Evolutionary conservation across 2,113 vertebrate genomes (phyloP), one percentile per base, ranked within the genome.

Genomic region (Pollachius pollachius): DNA sequence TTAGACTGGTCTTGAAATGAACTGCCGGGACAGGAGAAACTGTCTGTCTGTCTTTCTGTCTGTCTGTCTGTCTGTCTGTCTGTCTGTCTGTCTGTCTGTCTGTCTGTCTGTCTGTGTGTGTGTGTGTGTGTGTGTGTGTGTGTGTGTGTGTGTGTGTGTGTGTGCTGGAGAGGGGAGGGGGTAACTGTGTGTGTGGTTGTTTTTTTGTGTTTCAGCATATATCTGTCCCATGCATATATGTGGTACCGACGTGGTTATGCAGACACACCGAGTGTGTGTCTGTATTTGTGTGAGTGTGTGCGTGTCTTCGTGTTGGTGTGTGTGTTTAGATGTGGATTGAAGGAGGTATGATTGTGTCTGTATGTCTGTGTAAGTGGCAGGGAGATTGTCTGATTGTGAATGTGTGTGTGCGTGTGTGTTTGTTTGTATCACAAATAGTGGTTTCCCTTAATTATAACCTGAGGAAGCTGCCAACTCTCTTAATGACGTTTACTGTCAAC

Each of bases 401-500:
- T 4, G 57, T 58, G 56, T 18, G 15, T 16, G n/a, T 2, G 57
- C 3, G 57, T 58, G 57, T 58, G 57, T 16, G 57, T 58, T 4
- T 81, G 67, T 15, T 6, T 65, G 58, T 68, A 65, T 58, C 64
- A 18, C 67, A 65, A 62, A 74, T 79, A 76, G 70, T 72, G 70
- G 70, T 72, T 72, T 70, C 66, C 69, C 34, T 48, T 82, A 71
- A 78, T 79, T 69, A 78, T 64, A 74, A 74, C 64, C 64, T 62
- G 52, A 67, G 68, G 74, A 66, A 78, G 68, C 73, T 67, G 48
- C 52, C 17, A 64, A 65, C 73, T 80, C 62, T 70, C 60, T 69
- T 77, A 64, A 83, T 76, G 68, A 72, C 79, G 73, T 75, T 83
- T 74, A 73, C 58, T 73, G 75, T 64, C 58, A 54, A 56, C 66